phyloP scores from a whole-genome alignment of 64 coral and sea anemone genomes.

The Porites lutea region DNA sequence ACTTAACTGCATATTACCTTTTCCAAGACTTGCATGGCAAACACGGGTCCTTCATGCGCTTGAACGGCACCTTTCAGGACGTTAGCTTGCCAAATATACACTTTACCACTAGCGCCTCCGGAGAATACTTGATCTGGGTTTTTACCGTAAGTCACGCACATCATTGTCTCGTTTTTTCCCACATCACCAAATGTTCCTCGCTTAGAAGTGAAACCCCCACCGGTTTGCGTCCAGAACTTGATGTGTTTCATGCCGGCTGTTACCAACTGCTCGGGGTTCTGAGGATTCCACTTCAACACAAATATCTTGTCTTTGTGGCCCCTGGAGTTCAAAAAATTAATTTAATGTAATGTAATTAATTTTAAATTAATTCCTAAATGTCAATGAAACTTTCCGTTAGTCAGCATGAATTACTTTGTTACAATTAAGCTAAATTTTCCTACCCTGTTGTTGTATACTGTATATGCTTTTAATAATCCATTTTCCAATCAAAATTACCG shows the following conservation, averaged over 20 bases:
- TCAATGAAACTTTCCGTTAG: too few relatives aligned
- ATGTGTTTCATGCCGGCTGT: constrained; percentile 98
- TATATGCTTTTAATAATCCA: too few relatives aligned
- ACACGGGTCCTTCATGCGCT: constrained; percentile 95
- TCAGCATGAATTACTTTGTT: too few relatives aligned
- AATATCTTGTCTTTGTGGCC: constrained; percentile 99
- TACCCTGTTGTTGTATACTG: too few relatives aligned
- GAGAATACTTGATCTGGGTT: constrained; percentile 83
- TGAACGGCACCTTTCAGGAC: constrained; percentile 77
- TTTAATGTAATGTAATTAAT: not conserved
- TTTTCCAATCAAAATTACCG: too few relatives aligned
- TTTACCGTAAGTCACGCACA: constrained; percentile 96
- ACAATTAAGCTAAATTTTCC: too few relatives aligned
- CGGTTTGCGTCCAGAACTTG: constrained; percentile 99
- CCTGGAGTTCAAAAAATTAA: constrained; percentile 40
- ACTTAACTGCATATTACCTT: constrained; percentile 56
- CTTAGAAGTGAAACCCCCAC: constrained; percentile 98
- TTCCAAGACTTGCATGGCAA: constrained; percentile 98
- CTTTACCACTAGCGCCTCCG: constrained; percentile 93
- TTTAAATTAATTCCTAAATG: too few relatives aligned
- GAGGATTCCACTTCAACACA: constrained; percentile 96
- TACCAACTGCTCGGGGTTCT: constrained; percentile 81
- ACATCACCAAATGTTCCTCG: constrained; percentile 91
- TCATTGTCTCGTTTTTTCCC: constrained; percentile 94
- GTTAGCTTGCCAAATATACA: constrained; percentile 92